These are phyloP conservation scores for Virgularia gustaviana DNA, from an alignment of 92 coral and sea anemone species.

Conservation along the genomic window DNA sequence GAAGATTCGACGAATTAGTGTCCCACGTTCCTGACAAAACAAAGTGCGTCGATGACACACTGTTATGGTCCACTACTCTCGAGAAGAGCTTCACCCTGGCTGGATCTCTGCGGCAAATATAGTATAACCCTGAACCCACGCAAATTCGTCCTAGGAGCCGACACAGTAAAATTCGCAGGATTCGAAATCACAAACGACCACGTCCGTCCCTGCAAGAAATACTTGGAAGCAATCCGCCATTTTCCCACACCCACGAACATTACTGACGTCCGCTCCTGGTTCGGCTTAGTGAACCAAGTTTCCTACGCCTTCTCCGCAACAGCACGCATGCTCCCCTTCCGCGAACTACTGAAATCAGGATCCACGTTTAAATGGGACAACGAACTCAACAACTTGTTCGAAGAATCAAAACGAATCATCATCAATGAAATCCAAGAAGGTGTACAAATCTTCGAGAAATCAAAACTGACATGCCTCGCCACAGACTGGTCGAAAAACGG, in stretches of 20 bases:
- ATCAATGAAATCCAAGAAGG: neutral
- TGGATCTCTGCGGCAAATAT: neutral
- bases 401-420: neutral
- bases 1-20: constrained; percentile 53
- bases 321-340: constrained; percentile 34
- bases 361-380: neutral
- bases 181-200: neutral
- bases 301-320: constrained; percentile 56
- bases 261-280: constrained; percentile 60
- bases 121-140: constrained; percentile 5
- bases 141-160: constrained; percentile 31
- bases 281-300: constrained; percentile 56
- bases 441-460: neutral
- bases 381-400: neutral
- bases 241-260: constrained; percentile 57
- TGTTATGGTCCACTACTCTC: constrained; percentile 8
- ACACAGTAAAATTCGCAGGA: constrained; percentile 27
- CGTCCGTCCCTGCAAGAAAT: constrained; percentile 17
- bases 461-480: neutral
- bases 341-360: constrained; percentile 9
- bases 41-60: constrained; percentile 1
- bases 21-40: constrained; percentile 18
- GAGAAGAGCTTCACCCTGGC: constrained; percentile 11
- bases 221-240: constrained; percentile 36
- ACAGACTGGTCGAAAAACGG: neutral